Evolutionary conservation across 2,797 vertebrate species (phyloP), one percentile per base, ranked within the genome.

Genomic region (Ibycter americanus): DNA sequence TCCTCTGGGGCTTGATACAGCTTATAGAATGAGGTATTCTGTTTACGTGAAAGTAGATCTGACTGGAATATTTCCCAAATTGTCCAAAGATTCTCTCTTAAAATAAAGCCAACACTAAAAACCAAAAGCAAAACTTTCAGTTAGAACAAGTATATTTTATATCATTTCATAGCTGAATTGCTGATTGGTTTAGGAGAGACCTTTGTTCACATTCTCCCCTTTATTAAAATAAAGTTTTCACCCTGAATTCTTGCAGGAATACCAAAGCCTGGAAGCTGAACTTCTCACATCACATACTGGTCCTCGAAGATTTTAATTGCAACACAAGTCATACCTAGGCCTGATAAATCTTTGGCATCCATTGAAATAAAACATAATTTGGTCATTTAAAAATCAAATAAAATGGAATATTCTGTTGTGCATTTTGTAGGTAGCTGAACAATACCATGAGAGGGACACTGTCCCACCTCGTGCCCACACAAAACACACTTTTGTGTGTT

Each of bases 121-220:
- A 0, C 0, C 31, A 23, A 59, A 66, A 9, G 0, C 4, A 61
- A 81, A 58, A 1, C 2, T 85, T 61, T 72, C 13, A 31, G 8
- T 27, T 46, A 38, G 6, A 76, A 56, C 3, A 36, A 6, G 40
- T 0, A 9, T 21, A 22, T 55, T 74, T 70, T 71, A 7, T 36
- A 62, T 51, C 8, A 49, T 25, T 83, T 79, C 26, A 31, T 17
- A 7, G 5, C 7, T 52, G 11, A 81, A 38, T n/a, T 74, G 13
- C 6, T 74, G 23, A 32, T 49, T 55, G 31, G 23, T 63, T 92
- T 80, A 86, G 6, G 12, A 70, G 6, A 79, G 0, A 55, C 0
- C 2, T 61, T 46, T 54, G 6, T 31, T 82, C 25, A 67, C 4
- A 40, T 61, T 71, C 3, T 47, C 8, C 58, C 27, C 18, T 90